Percentiles rank a stretch among this genome's conserved stretches.
Conservation (phyloP, 92 coral and sea anemone genomes). For the Actinernus sp. region DNA sequence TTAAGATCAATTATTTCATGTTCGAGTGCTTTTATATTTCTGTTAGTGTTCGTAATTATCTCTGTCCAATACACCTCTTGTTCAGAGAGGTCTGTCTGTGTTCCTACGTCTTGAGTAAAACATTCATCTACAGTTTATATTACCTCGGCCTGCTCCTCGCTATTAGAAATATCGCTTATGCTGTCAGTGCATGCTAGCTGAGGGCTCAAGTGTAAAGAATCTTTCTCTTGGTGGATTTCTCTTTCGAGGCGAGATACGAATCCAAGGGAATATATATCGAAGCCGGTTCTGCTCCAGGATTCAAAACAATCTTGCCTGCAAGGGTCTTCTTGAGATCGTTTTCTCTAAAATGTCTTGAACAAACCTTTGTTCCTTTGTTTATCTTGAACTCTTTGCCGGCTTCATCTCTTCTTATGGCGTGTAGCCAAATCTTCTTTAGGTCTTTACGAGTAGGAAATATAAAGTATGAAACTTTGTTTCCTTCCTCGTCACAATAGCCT, state of each 20-base stretch:
- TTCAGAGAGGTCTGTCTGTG: no score
- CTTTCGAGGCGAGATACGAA: no score
- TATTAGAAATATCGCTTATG: no score
- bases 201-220: no score
- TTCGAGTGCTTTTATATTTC: not conserved
- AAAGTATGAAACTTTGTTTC: not conserved
- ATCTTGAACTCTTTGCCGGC: slow-evolving; percentile 19
- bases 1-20: slow-evolving; percentile 8
- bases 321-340: slow-evolving; percentile 24
- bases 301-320: slow-evolving; percentile 4
- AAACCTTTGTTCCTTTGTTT: slow-evolving; percentile 16
- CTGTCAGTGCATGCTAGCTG: no score
- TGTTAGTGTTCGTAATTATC: no score
- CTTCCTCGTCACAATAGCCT: slow-evolving; percentile 5
- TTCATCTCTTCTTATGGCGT: slow-evolving; percentile 21
- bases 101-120: no score
- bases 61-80: no score
- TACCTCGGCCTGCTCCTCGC: no score
- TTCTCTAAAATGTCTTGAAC: slow-evolving; percentile 36
- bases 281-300: slow-evolving; percentile 31
- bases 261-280: no score
- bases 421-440: not conserved
- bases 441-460: not conserved
- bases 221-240: no score
- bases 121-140: no score